Evolutionary conservation across 2,888 invertebrate species (phyloP).

Genomic region (Heliconius sara): DNA sequence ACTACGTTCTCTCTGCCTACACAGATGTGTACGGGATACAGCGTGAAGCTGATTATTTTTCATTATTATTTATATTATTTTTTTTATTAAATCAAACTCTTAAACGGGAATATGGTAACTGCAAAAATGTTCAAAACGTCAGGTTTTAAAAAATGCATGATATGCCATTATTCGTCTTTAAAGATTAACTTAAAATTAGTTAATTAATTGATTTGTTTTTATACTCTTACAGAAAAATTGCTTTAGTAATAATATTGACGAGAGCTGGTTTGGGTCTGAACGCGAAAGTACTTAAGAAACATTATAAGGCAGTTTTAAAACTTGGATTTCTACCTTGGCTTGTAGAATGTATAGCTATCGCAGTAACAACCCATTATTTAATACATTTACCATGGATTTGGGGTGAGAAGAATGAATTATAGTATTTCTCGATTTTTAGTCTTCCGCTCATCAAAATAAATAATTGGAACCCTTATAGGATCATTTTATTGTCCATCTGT

Average conservation of each 20-base stretch:
- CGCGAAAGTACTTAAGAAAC: conserved; percentile 87
- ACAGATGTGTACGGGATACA: too few relatives aligned
- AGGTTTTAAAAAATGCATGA: background rate
- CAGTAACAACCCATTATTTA: conserved; percentile 86
- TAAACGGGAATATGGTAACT: too few relatives aligned
- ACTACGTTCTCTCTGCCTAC: too few relatives aligned
- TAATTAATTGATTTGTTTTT: background rate
- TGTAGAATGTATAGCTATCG: conserved; percentile 87
- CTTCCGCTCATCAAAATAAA: too few relatives aligned
- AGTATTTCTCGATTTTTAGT: too few relatives aligned
- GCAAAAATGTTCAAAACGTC: too few relatives aligned
- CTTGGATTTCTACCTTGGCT: conserved; percentile 91
- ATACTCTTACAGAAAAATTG: conserved; percentile 86
- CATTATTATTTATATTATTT: too few relatives aligned
- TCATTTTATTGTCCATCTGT: too few relatives aligned
- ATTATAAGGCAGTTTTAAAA: conserved; percentile 89
- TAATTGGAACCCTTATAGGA: too few relatives aligned
- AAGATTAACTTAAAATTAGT: background rate
- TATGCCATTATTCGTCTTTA: background rate
- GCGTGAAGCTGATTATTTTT: too few relatives aligned
- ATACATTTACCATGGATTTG: conserved; percentile 91
- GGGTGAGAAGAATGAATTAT: conserved; percentile 69
- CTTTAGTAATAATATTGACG: conserved; percentile 91
- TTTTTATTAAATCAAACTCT: too few relatives aligned
- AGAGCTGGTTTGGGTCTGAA: conserved; percentile 93